A percentile compares a stretch with the other conserved stretches of the same genome.
Evolutionary conservation across 1,140 invertebrate genomes (phyloP).

Genomic region (Anadara kagoshimensis): DNA sequence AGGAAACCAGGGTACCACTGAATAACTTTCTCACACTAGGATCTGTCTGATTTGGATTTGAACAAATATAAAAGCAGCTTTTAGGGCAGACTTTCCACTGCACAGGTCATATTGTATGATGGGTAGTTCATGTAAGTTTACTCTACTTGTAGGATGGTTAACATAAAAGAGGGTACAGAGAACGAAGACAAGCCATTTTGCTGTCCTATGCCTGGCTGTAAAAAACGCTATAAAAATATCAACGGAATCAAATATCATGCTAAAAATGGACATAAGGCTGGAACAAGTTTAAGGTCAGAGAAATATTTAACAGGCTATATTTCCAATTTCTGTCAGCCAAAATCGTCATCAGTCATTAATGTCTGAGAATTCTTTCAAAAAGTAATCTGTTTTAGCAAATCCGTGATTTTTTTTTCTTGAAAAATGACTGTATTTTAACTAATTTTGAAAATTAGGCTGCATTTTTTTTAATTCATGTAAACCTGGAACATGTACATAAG

Average conservation of each 20-base stretch:
- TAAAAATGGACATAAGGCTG: constrained; percentile 88
- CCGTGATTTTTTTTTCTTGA: neutral
- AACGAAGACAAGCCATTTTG: constrained; percentile 83
- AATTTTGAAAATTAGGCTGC: neutral
- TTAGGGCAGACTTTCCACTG: too few relatives aligned
- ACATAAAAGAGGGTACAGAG: constrained; percentile 53
- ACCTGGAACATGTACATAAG: too few relatives aligned
- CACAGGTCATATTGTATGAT: too few relatives aligned
- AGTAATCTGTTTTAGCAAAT: too few relatives aligned
- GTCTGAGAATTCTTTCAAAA: neutral
- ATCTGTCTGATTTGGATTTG: neutral
- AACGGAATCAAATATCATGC: constrained; percentile 91
- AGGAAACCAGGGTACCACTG: too few relatives aligned
- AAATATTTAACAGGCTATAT: neutral
- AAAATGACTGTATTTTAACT: neutral
- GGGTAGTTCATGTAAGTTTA: too few relatives aligned
- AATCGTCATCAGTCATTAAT: neutral
- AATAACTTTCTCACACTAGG: too few relatives aligned
- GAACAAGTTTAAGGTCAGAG: constrained; percentile 80
- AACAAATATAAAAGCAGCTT: too few relatives aligned
- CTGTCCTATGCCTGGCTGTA: constrained; percentile 87
- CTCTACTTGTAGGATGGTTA: constrained; percentile 67
- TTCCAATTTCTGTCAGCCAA: neutral
- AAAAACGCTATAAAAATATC: constrained; percentile 89
- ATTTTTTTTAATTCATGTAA: too few relatives aligned